Percentiles rank a stretch among this genome's conserved stretches.
Conservation (phyloP, 2,797 vertebrate species). For the Hapalemur alaotrensis region DNA sequence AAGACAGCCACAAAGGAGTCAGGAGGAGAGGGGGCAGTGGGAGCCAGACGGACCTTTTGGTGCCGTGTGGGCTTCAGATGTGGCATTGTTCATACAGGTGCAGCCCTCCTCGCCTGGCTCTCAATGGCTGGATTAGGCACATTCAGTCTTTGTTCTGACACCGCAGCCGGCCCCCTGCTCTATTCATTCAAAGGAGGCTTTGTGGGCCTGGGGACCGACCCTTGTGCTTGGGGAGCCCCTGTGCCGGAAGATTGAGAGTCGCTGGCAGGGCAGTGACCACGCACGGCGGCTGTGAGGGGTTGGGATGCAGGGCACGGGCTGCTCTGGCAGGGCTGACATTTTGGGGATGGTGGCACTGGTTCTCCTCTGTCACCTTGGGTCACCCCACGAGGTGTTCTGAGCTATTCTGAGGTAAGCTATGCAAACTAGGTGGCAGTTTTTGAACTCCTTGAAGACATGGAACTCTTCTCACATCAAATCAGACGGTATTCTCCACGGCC, state of each 20-base stretch:
- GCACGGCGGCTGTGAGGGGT: not conserved
- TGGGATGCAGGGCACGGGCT: not conserved
- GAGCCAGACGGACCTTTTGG: constrained; percentile 2
- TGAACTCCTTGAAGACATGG: not conserved
- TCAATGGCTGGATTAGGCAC: not conserved
- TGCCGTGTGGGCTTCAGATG: not conserved
- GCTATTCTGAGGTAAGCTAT: not conserved
- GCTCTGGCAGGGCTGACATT: not conserved
- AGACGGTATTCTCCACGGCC: not conserved
- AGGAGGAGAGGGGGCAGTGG: not conserved
- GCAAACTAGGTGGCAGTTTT: not conserved
- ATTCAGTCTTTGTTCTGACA: constrained; percentile 26
- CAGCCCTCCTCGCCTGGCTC: not conserved
- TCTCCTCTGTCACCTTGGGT: not conserved
- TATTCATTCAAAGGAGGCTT: not conserved
- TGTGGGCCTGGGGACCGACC: not conserved
- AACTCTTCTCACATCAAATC: not conserved
- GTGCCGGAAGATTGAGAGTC: not conserved
- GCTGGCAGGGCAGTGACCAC: not conserved
- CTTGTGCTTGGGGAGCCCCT: not conserved
- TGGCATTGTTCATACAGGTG: not conserved
- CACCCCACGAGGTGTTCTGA: not conserved
- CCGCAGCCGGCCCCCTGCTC: not conserved
- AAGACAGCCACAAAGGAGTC: not conserved
- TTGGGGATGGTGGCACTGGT: not conserved